Evolutionary conservation across 2,113 vertebrate species (phyloP), one percentile per base, ranked within the genome.

Genomic region (Galbula dea): DNA sequence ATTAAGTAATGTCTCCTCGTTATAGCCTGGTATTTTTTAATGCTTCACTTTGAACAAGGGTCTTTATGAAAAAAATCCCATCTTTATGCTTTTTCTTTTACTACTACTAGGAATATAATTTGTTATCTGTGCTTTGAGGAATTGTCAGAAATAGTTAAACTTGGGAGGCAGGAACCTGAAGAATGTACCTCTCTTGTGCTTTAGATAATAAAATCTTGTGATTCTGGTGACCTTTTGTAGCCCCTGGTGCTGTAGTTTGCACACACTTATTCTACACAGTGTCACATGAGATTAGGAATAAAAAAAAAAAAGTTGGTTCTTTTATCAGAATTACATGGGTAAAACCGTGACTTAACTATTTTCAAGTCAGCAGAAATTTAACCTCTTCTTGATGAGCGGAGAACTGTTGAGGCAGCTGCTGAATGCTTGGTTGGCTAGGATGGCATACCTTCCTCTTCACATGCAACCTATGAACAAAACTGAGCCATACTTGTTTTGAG

Each of bases 391-490:
- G 27, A 48, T 11, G 19, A 37, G 46, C 2, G 30, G 17, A 66
- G 58, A 67, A 54, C 39, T 76, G 29, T 22, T 39, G 43, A 73
- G 71, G 39, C 49, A 76, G 30, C 51, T 80, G 51, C 45, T 86
- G 63, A 76, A 13, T 12, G 2, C 1, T 5, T 55, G 82, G 24
- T 18, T 83, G 72, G 58, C 34, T 16, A 23, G 7, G 12, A 7
- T 9, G 34, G 34, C 34, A 3, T 7, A 8, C 36, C 29, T 63
- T 77, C 61, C 55, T 61, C 65, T 74, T 69, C 66, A 29, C 6
- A 2, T 41, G 34, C 29, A 75, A 36, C 58, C 34, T 54, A 7
- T 0, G 0, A 30, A 39, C 22, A 67, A 54, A 79, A 72, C 6
- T 22, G 57, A 88, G 32, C 24, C 48, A 2, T 52, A 0, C 13